Base-by-base conservation (phyloP, 2,888 invertebrate species). In the Morinoia aosen region DNA sequence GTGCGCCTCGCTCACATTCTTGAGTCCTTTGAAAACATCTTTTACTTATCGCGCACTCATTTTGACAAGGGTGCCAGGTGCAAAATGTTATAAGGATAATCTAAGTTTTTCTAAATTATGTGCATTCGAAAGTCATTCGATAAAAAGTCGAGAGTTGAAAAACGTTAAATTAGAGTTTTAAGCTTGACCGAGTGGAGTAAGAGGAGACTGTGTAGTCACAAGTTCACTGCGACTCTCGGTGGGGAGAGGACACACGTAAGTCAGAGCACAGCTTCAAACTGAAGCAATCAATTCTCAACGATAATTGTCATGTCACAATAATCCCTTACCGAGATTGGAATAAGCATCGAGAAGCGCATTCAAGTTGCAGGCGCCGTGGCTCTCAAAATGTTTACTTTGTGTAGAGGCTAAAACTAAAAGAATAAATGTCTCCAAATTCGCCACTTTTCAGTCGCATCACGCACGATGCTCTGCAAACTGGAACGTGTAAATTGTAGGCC, bases 401-500 rank as follows among this genome's bases (percentile, higher is more conserved):
- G 76, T 33, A 19, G 76, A 76, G 8, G 19, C 76, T 33, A 76
- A 76, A 16, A 76, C 76, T 33, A 76, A 76, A 33, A 76, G 76
- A 33, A 76, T 33, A 76, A 76, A 76, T 76, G 76, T 33, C 33
- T 33, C 25, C 33, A 76, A 76, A 76, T 76, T 76, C 33, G 76
- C 14, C 7, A 11, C 7, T 90, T 40, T 90, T 40, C 16, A 90
- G 39, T 90, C 90, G 19, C 33, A 90, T 90, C 90, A 90, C 90
- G 90, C 90, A 7, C 40, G 16, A 10, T 90, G 90, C 90, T 90
- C 90, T 90, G 90, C 40, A 90, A 90, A 33, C 90, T 90, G 90
- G 48, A 90, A 90, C 90, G 39, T 48, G 90, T 48, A 90, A 90
- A 90, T 90, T 90, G 90, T 48, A 40, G 90, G 48, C 90, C 48